A percentile compares a stretch with the other conserved stretches of the same genome.
Evolutionary conservation across 2,113 vertebrate genomes (phyloP).

Genomic region (Nothocercus nigrocapillus): DNA sequence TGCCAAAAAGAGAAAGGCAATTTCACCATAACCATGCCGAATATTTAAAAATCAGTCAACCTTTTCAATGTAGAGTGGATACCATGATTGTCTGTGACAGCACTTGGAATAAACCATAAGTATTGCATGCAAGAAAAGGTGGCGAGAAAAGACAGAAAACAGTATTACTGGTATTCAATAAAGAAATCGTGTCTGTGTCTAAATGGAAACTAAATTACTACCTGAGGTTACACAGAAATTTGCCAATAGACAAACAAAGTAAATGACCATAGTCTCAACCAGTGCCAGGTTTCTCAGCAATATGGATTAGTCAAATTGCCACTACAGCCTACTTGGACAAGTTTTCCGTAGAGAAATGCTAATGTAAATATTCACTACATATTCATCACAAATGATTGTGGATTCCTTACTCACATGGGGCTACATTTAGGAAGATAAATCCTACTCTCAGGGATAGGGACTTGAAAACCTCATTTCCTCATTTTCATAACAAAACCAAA

Average conservation of each 20-base stretch:
- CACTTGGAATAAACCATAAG: background rate
- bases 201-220: slow-evolving; percentile 51
- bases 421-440: background rate
- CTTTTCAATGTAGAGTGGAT: background rate
- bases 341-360: background rate
- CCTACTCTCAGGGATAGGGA: background rate
- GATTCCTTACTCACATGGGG: background rate
- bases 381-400: background rate
- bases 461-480: background rate
- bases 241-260: slow-evolving; percentile 60
- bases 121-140: background rate
- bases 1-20: background rate
- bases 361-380: background rate
- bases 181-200: slow-evolving; percentile 32
- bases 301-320: slow-evolving; percentile 31
- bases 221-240: slow-evolving; percentile 44
- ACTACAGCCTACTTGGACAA: background rate
- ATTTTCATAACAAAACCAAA: background rate
- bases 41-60: background rate
- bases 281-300: slow-evolving; percentile 29
- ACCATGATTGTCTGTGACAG: background rate
- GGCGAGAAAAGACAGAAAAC: slow-evolving; percentile 14
- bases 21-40: background rate
- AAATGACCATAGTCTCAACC: slow-evolving; percentile 47
- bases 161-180: slow-evolving; percentile 54